Conservation (phyloP, 2,113 vertebrate species). For the human (Homo sapiens) region DNA sequence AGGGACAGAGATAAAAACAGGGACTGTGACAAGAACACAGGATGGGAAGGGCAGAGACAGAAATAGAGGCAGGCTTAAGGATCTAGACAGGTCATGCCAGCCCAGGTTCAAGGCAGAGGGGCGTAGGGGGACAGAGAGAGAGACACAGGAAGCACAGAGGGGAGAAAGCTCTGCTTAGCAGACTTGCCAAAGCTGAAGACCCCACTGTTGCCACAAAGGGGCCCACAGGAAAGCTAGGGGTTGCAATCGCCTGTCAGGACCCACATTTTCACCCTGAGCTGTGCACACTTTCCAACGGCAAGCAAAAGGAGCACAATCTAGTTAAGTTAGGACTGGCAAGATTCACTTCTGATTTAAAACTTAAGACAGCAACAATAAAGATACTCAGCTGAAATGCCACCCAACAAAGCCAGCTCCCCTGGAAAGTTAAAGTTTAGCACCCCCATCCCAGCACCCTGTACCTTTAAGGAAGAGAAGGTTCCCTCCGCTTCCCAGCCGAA, state of each 20-base stretch:
- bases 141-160: not conserved
- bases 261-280: slow-evolving; percentile 51
- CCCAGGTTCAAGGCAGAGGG: not conserved
- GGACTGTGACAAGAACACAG: not conserved
- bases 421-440: slow-evolving; percentile 36
- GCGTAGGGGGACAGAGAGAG: not conserved
- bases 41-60: not conserved
- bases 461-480: slow-evolving; percentile 88
- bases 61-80: not conserved
- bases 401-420: slow-evolving; percentile 35
- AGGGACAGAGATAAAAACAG: not conserved
- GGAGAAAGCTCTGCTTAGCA: not conserved
- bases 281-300: slow-evolving; percentile 34
- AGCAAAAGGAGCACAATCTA: not conserved
- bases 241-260: not conserved
- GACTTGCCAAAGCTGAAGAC: not conserved
- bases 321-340: slow-evolving; percentile 7
- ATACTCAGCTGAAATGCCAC: slow-evolving; percentile 25
- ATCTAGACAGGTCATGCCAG: not conserved
- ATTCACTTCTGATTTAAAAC: slow-evolving; percentile 65
- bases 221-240: not conserved
- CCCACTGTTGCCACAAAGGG: not conserved
- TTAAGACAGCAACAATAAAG: slow-evolving; percentile 66
- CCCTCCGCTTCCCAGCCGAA: slow-evolving; percentile 78
- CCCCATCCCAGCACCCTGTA: slow-evolving; percentile 83